These are phyloP conservation scores for Thalpophila matura DNA, from an alignment of 2,888 invertebrate species.

Conservation along the genomic window DNA sequence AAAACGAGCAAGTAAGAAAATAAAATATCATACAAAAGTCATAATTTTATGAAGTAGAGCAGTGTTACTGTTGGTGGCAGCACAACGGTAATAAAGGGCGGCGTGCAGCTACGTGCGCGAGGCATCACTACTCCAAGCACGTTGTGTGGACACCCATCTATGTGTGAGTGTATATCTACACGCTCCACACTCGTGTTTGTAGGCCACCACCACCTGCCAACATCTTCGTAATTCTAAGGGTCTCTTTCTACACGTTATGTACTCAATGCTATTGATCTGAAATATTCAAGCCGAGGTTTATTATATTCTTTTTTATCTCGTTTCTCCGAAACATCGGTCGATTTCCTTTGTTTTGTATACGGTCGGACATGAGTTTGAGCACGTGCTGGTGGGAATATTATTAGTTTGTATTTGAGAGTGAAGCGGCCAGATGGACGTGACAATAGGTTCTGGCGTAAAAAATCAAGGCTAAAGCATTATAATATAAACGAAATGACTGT, in stretches of 20 bases:
- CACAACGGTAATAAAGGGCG: constrained; percentile 76
- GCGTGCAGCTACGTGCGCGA: constrained; percentile 73
- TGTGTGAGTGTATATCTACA: constrained; percentile 60
- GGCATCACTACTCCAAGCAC: constrained; percentile 61
- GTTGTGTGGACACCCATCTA: constrained; percentile 54
- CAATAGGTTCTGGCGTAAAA: constrained; percentile 13
- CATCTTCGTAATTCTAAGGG: constrained; percentile 56
- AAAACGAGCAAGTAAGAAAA: too few relatives aligned
- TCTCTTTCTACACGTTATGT: constrained; percentile 62
- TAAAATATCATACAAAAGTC: neutral
- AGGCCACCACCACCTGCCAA: constrained; percentile 62
- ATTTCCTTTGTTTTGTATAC: constrained; percentile 73
- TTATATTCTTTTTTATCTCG: constrained; percentile 72
- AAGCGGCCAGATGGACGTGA: constrained; percentile 18
- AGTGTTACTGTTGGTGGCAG: constrained; percentile 60
- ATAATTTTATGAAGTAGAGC: constrained; percentile 69
- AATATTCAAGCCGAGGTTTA: constrained; percentile 67
- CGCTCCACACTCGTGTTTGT: constrained; percentile 38
- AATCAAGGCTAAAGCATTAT: constrained; percentile 9
- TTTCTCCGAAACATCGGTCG: constrained; percentile 79
- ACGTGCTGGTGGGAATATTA: constrained; percentile 74
- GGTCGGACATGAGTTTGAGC: constrained; percentile 69
- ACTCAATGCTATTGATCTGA: constrained; percentile 74
- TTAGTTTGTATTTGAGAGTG: constrained; percentile 25
- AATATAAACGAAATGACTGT: neutral